Conservation (phyloP, 2,888 invertebrate species). For the Notodonta dromedarius region DNA sequence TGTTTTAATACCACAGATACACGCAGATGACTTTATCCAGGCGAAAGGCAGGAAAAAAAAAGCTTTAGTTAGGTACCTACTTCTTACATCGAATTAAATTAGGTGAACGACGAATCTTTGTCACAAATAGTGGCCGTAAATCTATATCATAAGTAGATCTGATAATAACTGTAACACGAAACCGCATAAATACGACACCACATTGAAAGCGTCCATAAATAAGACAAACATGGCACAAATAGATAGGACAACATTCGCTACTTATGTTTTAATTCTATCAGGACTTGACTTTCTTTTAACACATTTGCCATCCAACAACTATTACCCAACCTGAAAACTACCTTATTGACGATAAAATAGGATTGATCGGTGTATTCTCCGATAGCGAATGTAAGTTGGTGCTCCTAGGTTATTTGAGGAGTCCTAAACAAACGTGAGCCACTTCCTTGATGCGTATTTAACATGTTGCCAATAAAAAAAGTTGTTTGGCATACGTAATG, state of each 20-base stretch:
- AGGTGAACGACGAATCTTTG: too few species aligned
- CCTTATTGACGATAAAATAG: not conserved
- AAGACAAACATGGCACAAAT: constrained; percentile 40
- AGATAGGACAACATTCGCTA: constrained; percentile 37
- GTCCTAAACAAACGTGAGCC: constrained; percentile 61
- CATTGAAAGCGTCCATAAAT: constrained; percentile 35
- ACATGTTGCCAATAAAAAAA: constrained; percentile 68
- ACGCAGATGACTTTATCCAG: too few species aligned
- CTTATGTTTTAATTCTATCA: constrained; percentile 58
- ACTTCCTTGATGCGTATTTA: constrained; percentile 59
- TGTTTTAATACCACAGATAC: too few species aligned
- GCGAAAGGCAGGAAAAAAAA: too few species aligned
- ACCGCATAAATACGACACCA: constrained; percentile 21
- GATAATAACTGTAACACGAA: constrained; percentile 9
- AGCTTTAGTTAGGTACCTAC: too few species aligned
- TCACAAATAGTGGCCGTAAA: too few species aligned
- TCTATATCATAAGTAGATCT: too few species aligned
- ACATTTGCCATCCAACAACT: not conserved
- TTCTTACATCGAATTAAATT: too few species aligned
- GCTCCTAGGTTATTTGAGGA: constrained; percentile 45
- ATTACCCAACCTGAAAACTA: not conserved
- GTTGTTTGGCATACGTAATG: constrained; percentile 65
- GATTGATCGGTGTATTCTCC: constrained; percentile 4
- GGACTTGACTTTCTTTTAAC: constrained; percentile 32
- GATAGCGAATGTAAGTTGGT: constrained; percentile 19